Evolutionary conservation across 2,888 invertebrate species (phyloP).

Genomic region (Endomychus coccineus): DNA sequence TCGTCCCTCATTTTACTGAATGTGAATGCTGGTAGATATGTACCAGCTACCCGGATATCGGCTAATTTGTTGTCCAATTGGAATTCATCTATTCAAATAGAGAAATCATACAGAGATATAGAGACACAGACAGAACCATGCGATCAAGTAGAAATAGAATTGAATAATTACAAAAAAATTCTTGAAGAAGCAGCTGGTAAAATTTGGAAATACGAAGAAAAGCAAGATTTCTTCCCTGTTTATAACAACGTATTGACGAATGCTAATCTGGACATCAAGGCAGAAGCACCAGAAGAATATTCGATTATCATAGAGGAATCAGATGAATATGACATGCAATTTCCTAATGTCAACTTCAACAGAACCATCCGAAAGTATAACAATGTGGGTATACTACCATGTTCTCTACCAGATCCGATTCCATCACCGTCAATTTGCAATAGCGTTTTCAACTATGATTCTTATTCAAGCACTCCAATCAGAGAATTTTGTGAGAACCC

Average conservation of each 20-base stretch:
- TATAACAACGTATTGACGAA: not conserved
- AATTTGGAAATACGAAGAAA: not conserved
- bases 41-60: not conserved
- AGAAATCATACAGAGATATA: not conserved
- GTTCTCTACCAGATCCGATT: too few species aligned
- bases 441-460: conserved; percentile 1
- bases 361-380: not conserved
- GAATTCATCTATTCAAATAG: not conserved
- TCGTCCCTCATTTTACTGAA: conserved; percentile 1
- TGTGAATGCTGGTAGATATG: not conserved
- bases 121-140: not conserved
- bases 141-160: not conserved
- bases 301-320: conserved; percentile 1
- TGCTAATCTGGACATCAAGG: not conserved
- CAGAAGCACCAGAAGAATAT: not conserved
- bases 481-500: not conserved
- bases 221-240: not conserved
- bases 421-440: too few species aligned
- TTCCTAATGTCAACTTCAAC: conserved; percentile 1
- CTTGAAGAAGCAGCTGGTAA: not conserved
- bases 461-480: not conserved
- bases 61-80: not conserved
- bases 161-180: conserved; percentile 1
- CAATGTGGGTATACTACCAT: not conserved
- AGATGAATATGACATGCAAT: conserved; percentile 1